Percentiles rank a stretch among this genome's conserved stretches.
phyloP scores from a whole-genome alignment of 1,140 invertebrate species.

The Drosophila novamexicana region DNA sequence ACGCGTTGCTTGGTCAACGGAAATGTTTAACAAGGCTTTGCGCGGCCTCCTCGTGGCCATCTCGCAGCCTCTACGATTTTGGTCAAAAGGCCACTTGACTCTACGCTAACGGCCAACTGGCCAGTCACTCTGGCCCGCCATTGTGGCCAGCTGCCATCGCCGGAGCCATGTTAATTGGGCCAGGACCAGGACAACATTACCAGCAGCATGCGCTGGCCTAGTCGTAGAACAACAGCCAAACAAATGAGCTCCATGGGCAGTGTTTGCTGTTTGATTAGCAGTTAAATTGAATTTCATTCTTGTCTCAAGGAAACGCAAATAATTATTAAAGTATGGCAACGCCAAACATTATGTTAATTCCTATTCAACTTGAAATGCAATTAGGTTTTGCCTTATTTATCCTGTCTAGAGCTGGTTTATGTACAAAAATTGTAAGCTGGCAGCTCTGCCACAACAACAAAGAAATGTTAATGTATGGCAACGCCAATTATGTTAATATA shows the following conservation, averaged over 20 bases:
- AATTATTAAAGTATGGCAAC: not conserved
- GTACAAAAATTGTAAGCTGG: no score
- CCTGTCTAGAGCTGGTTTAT: no score
- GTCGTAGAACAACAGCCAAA: not conserved
- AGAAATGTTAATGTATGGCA: no score
- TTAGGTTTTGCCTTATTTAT: not conserved
- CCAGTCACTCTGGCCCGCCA: slow-evolving; percentile 1
- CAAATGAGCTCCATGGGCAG: slow-evolving; percentile 13
- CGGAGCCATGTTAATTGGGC: slow-evolving; percentile 7
- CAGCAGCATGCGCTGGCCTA: not conserved
- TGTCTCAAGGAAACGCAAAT: not conserved
- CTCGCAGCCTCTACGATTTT: not conserved
- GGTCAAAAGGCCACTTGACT: slow-evolving; percentile 1
- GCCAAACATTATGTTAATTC: not conserved
- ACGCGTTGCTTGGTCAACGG: not conserved
- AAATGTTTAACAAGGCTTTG: slow-evolving; percentile 11
- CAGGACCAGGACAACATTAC: not conserved
- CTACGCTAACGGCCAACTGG: not conserved
- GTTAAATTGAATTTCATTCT: not conserved
- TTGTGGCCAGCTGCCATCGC: slow-evolving; percentile 7
- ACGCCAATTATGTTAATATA: no score
- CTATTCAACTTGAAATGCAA: not conserved
- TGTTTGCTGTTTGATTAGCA: not conserved
- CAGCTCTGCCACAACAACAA: no score
- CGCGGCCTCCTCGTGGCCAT: not conserved